phyloP scores from a whole-genome alignment of 2,113 vertebrate genomes.

The Carassius gibelio region DNA sequence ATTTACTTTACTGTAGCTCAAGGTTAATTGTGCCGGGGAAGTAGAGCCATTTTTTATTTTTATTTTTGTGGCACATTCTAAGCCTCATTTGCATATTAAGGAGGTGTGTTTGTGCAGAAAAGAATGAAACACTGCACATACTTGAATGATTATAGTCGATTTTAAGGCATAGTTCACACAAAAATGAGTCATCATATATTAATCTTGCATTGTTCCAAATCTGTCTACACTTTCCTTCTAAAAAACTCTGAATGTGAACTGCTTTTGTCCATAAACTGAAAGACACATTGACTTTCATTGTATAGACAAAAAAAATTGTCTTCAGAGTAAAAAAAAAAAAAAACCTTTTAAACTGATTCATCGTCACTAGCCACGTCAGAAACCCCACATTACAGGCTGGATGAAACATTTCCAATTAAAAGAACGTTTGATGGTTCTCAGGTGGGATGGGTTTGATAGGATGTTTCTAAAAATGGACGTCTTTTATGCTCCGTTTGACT shows the following conservation, averaged over 20 bases:
- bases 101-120: neutral
- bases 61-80: neutral
- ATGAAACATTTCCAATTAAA: constrained; percentile 44
- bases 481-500: constrained; percentile 38
- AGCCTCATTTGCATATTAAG: neutral
- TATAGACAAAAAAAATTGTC: neutral
- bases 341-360: neutral
- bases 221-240: neutral
- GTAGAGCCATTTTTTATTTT: neutral
- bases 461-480: constrained; percentile 48
- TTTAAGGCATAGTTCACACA: neutral
- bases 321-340: neutral
- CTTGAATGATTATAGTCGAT: neutral
- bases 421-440: constrained; percentile 6
- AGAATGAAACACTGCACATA: neutral
- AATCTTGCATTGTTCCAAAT: neutral
- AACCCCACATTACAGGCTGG: neutral
- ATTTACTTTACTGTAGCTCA: neutral
- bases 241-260: neutral
- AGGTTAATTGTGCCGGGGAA: neutral
- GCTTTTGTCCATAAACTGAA: neutral
- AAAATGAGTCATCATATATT: neutral
- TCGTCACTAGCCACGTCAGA: neutral
- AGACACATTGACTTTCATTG: neutral
- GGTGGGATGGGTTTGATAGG: constrained; percentile 40